These are phyloP conservation scores for Hofmannophila pseudospretella DNA, from an alignment of 2,888 invertebrate genomes.

Conservation along the genomic window DNA sequence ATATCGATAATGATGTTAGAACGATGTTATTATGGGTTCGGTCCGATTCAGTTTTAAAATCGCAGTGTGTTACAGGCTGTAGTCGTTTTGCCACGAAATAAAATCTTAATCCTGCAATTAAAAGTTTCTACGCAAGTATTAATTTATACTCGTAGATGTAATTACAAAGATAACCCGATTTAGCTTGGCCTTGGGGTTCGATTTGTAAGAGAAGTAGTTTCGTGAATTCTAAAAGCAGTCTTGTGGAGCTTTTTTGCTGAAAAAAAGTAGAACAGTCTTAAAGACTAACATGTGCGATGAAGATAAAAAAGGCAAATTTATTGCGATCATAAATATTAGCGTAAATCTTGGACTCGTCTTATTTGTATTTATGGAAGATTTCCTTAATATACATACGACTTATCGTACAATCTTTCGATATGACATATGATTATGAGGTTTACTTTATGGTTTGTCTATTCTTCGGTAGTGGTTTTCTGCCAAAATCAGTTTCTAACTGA, in stretches of 20 bases:
- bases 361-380: background rate
- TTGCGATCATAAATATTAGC: conserved; percentile 4
- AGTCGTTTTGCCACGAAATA: too few relatives aligned
- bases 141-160: conserved; percentile 2
- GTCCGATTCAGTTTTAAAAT: too few relatives aligned
- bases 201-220: background rate
- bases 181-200: background rate
- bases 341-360: conserved; percentile 3
- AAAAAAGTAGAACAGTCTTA: conserved; percentile 2
- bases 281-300: too few relatives aligned
- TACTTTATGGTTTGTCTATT: conserved; percentile 17
- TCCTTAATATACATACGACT: background rate
- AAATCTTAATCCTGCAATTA: background rate
- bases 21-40: too few relatives aligned
- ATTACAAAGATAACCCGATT: conserved; percentile 7
- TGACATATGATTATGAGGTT: conserved; percentile 10
- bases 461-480: conserved; percentile 22
- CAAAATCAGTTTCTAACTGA: conserved; percentile 44
- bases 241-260: too few relatives aligned
- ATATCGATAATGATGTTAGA: too few relatives aligned
- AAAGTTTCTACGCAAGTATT: background rate
- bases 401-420: conserved; percentile 6
- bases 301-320: conserved; percentile 3
- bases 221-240: conserved; percentile 7
- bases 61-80: too few relatives aligned